Evolutionary conservation across 1,140 invertebrate genomes (phyloP), one percentile per base, ranked within the genome.

Genomic region (Drosophila littoralis): DNA sequence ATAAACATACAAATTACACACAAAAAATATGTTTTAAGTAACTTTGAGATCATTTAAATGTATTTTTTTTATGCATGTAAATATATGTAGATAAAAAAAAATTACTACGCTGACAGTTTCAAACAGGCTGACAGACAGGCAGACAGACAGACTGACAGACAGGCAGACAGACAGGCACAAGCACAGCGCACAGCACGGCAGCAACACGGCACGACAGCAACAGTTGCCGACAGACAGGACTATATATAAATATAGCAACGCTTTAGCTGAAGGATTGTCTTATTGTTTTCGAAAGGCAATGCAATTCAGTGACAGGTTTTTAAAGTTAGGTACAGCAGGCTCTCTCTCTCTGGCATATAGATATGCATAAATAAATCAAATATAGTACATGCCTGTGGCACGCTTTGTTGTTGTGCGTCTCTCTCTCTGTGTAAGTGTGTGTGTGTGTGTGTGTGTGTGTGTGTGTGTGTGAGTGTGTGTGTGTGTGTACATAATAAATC

Each of bases 11-110:
- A 79, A 88, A 80, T 84, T 80, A 88, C 74, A 82, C 73, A 90
- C 76, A 81, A 79, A 83, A 80, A 90, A 80, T 84, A 84, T 81
- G 77, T 76, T 90, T 90, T 90, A 85, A 82, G 79, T 90, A 90
- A 90, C 86, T 82, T 90, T 90, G 86, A 90, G 86, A 90, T 90
- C 86, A 90, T 89, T 89, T 89, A 89, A 89, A 89, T 90, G 79
- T 90, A 85, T 81, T 81, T 90, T 81, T 90, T 69, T 76, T 61
- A 77, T 82, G 75, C 73, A 79, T 90, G 72, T 84, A 80, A 81
- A 67, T 76, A 67, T 77, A 54, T 57, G 38, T 40, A 40, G 12
- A 40, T 10, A 54, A 64, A 60, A 60, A 65, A 50, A 55, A 68
- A 61, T 60, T 54, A 65, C 46, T 60, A 28, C 28, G 48, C 36